Evolutionary conservation across 2,797 vertebrate species (phyloP), one percentile per base, ranked within the genome.

Genomic region (Avahi laniger): DNA sequence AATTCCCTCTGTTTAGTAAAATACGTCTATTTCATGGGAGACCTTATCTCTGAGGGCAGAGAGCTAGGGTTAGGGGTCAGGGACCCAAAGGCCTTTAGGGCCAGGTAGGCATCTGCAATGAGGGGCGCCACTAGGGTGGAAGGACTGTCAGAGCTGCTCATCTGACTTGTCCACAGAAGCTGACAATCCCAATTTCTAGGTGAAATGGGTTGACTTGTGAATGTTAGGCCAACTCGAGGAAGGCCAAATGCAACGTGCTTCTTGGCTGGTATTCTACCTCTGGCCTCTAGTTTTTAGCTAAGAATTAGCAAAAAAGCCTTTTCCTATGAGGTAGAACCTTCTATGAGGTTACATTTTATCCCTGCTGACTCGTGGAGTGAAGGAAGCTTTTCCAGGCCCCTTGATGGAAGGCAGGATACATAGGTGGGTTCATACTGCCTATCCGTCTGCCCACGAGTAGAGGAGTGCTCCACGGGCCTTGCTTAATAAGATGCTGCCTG

Each of bases 401-500:
- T 52, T 6, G 33, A 46, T 18, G 13, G 24, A 4, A 48, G 50
- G 13, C 35, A 41, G 41, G 2, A 2, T n/a, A 15, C 50, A 15
- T 14, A 30, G 50, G 20, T 26, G 1, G 13, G 35, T 30, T 12
- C 5, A 0, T 1, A 0, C 8, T 13, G 2, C n/a, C n/a, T 28
- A 2, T 22, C 57, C 10, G 6, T 22, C 46, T 13, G 35, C 50
- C 89, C 38, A 14, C 26, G 59, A 41, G 28, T 20, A 26, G 24
- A 59, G 26, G 50, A 48, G 46, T 9, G 1, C 46, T 35, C 41
- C 30, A 4, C 4, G 26, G 26, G 24, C 5, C 35, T 48, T 26
- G 12, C 35, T 57, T 57, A 24, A 46, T n/a, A 35, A 4, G 61
- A 38, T 0, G 6, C 11, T 0, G 5, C 9, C 67, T 38, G 4